Base-by-base conservation (phyloP, 1,140 invertebrate genomes). In the Brachionus rotundiformis region DNA sequence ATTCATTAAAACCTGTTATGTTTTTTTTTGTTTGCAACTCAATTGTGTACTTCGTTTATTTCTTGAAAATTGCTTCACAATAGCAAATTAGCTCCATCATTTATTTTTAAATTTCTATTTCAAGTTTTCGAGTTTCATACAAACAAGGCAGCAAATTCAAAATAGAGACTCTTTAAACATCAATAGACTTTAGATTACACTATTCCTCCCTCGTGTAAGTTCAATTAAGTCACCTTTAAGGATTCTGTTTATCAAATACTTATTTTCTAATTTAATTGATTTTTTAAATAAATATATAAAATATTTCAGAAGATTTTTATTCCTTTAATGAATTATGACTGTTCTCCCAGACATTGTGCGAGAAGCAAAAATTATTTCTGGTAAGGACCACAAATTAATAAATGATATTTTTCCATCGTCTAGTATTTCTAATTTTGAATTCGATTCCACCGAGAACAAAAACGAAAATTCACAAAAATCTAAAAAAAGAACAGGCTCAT, bases 301-400 rank as follows among this genome's bases (percentile, higher is more conserved):
- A n/a, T n/a, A 10, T 73, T 73, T 25, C 19, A 19, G 10, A 59
- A 33, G 6, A 41, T 4, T 68, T 41, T 8, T 59, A 13, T 41
- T 41, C 10, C 11, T 13, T 41, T 8, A 79, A 79, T 39, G 36
- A 54, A 79, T 59, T 36, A 63, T 63, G 59, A 79, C 76, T 63
- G 7, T 63, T 31, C 47, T 79, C 7, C 76, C 76, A 16, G 76
- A 59, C 1, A 79, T 79, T 39, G 31, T 36, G 0, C 47, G 76
- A 16, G 76, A 79, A 29, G 47, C 76, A 8, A 79, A 79, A 79
- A 79, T 79, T 59, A 27, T 79, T 7, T 79, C 76, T 33, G 76
- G 76, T 23, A 63, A 79, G 19, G 59, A 79, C 11, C 16, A 16
- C 33, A 68, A 39, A 68, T 19, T 68, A 8, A 68, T 68, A 33